Conservation (phyloP, 1,140 invertebrate genomes). For the Palaemon carinicauda region DNA sequence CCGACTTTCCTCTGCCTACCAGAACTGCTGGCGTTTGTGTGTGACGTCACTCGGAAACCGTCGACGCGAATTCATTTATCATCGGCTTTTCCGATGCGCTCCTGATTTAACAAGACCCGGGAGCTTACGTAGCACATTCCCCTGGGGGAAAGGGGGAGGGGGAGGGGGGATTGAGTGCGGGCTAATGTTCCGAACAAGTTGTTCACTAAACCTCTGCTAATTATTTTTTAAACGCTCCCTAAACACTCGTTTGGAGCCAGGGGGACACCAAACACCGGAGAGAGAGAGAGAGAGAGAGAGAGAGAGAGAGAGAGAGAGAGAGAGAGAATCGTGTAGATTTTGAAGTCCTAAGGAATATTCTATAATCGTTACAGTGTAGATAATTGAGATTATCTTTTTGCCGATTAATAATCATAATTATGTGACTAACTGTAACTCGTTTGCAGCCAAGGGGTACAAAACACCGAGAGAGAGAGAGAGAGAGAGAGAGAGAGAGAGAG, state of each 20-base stretch:
- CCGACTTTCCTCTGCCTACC: too few relatives aligned
- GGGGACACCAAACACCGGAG: not conserved
- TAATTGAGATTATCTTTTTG: too few relatives aligned
- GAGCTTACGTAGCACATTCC: not conserved
- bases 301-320: not conserved
- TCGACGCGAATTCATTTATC: too few relatives aligned
- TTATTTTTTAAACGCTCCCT: constrained; percentile 44
- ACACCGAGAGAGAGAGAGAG: not conserved
- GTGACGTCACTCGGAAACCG: too few relatives aligned
- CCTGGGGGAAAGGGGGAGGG: not conserved
- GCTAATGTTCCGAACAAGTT: constrained; percentile 37
- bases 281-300: not conserved
- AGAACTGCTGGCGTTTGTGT: too few relatives aligned
- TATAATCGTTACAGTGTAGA: too few relatives aligned
- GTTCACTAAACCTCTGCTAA: constrained; percentile 38
- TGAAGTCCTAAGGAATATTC: too few relatives aligned
- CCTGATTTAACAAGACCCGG: too few relatives aligned
- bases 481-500: not conserved
- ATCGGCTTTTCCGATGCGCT: too few relatives aligned
- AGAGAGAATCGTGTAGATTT: too few relatives aligned
- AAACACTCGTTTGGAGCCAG: constrained; percentile 28
- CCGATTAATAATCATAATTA: too few relatives aligned
- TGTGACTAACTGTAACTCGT: too few relatives aligned
- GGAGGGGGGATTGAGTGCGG: not conserved
- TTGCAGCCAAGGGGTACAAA: not conserved